A percentile compares a stretch with the other conserved stretches of the same genome.
phyloP scores from a whole-genome alignment of 2,113 vertebrate species.

The Rhinoderma darwinii region DNA sequence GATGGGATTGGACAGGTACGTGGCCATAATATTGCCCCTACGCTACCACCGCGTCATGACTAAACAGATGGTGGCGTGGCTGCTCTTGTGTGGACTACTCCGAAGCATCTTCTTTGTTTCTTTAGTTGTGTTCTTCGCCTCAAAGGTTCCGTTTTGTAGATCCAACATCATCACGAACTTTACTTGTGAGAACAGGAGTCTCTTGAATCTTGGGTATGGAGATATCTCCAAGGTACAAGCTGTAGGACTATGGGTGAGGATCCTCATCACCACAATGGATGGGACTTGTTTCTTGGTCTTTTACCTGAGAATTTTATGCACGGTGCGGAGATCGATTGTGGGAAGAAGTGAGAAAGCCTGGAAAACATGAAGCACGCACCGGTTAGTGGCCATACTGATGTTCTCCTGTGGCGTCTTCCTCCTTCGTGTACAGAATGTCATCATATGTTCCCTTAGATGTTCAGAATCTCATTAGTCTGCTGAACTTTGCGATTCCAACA shows the following conservation, averaged over 20 bases:
- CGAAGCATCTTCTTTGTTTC: background rate
- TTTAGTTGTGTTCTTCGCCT: constrained; percentile 31
- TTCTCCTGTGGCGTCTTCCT: constrained; percentile 77
- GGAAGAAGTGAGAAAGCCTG: background rate
- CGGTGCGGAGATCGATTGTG: background rate
- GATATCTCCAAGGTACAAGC: constrained; percentile 59
- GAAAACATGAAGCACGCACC: constrained; percentile 38
- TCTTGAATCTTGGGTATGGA: constrained; percentile 68
- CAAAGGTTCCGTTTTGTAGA: constrained; percentile 61
- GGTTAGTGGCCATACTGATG: constrained; percentile 76
- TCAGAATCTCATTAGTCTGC: constrained; percentile 6
- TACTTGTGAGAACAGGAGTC: constrained; percentile 69
- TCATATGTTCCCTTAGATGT: background rate
- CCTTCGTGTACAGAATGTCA: constrained; percentile 71
- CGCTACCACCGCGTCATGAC: constrained; percentile 22
- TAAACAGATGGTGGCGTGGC: background rate
- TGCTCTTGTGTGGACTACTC: background rate
- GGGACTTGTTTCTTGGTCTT: constrained; percentile 7
- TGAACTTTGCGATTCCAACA: constrained; percentile 27
- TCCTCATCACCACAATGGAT: background rate
- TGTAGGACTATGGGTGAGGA: constrained; percentile 16
- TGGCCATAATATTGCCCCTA: background rate
- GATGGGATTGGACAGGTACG: constrained; percentile 35
- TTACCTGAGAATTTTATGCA: constrained; percentile 6
- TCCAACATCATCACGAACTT: constrained; percentile 64